phyloP scores from a whole-genome alignment of 2,113 vertebrate species.

The Amblyopsis rosae region DNA sequence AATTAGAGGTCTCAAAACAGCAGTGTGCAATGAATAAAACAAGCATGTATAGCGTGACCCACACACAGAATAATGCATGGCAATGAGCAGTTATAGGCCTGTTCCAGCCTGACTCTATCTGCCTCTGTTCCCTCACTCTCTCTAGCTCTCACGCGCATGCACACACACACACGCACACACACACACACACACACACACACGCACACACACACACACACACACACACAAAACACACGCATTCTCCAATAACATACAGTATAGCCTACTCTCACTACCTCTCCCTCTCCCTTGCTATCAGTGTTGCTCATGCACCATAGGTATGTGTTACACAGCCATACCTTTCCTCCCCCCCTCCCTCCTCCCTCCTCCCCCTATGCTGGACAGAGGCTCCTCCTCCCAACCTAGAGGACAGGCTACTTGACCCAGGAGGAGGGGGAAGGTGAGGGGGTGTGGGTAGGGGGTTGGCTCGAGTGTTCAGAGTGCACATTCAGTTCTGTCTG shows the following conservation, averaged over 20 bases:
- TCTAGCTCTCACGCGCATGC: neutral
- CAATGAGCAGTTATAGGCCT: neutral
- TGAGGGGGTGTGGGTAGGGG: neutral
- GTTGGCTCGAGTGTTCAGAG: conserved; percentile 44
- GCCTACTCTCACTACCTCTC: neutral
- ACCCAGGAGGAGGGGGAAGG: conserved; percentile 65
- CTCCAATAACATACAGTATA: conserved; percentile 5
- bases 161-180: neutral
- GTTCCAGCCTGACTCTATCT: neutral
- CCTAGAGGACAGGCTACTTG: conserved; percentile 68
- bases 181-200: neutral
- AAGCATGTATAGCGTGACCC: conserved; percentile 19
- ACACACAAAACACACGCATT: conserved; percentile 23
- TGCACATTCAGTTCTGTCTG: conserved; percentile 67
- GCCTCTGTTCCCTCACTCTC: neutral
- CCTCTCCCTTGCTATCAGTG: neutral
- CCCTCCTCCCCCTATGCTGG: conserved; percentile 18
- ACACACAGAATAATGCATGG: conserved; percentile 26
- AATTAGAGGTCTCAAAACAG: neutral
- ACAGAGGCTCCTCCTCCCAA: conserved; percentile 63
- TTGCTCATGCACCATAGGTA: conserved; percentile 55
- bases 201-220: conserved; percentile 1
- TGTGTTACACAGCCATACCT: conserved; percentile 37
- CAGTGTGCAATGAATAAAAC: conserved; percentile 25
- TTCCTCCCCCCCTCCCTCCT: conserved; percentile 17